These are phyloP conservation scores for Chromoteleia sp. DNA, from an alignment of 2,888 invertebrate genomes.

Conservation along the genomic window DNA sequence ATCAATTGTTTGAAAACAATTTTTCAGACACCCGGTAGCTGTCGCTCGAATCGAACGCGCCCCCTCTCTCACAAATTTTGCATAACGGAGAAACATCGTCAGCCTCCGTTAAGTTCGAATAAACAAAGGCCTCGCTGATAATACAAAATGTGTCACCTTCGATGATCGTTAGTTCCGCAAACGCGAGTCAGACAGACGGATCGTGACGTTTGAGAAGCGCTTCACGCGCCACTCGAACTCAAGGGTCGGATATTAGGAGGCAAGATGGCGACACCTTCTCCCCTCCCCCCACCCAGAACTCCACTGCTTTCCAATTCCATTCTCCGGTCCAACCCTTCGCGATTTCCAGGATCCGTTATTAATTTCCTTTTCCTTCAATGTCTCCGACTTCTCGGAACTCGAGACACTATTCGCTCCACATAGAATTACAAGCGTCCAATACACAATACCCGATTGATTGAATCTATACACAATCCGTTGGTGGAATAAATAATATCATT, in stretches of 20 bases:
- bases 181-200: slow-evolving; percentile 38
- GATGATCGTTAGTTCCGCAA: slow-evolving; percentile 44
- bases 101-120: slow-evolving; percentile 9
- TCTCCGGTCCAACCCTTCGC: slow-evolving; percentile 19
- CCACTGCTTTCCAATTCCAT: slow-evolving; percentile 46
- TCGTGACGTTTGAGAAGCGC: slow-evolving; percentile 44
- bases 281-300: background rate
- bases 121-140: slow-evolving; percentile 46
- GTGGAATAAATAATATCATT: too few species aligned
- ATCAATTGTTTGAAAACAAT: background rate
- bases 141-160: slow-evolving; percentile 53
- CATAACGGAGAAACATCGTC: slow-evolving; percentile 1
- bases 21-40: background rate
- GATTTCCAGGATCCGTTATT: slow-evolving; percentile 49
- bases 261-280: slow-evolving; percentile 36
- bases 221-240: slow-evolving; percentile 37
- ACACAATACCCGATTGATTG: too few species aligned
- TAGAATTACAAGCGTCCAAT: too few species aligned
- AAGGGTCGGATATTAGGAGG: slow-evolving; percentile 62
- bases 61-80: slow-evolving; percentile 2
- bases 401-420: too few species aligned
- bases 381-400: background rate
- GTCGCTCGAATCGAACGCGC: background rate
- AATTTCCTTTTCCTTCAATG: slow-evolving; percentile 50
- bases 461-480: too few species aligned